Percentiles rank a stretch among this genome's conserved stretches.
phyloP scores from a whole-genome alignment of 2,888 invertebrate species.

The Scrobipalpa costella region DNA sequence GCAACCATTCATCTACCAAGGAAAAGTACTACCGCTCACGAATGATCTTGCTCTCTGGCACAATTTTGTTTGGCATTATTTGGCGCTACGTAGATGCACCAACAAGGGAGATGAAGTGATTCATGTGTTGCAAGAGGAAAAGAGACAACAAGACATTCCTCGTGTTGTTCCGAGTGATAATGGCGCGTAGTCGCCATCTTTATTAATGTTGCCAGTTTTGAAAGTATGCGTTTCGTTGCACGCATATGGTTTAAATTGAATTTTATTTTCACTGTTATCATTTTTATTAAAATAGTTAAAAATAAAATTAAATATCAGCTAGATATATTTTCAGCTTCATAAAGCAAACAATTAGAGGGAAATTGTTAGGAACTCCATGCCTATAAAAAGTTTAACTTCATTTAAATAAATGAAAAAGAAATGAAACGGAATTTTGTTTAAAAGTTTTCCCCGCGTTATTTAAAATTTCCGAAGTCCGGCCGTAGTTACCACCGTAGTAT shows the following conservation, averaged over 20 bases:
- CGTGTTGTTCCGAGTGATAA: conserved; percentile 29
- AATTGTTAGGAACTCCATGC: too few species aligned
- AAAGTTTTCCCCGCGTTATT: background rate
- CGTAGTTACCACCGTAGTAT: background rate
- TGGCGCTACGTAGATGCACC: conserved; percentile 23
- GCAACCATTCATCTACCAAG: conserved; percentile 59
- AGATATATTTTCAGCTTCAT: too few species aligned
- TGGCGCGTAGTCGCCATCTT: conserved; percentile 44
- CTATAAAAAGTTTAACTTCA: too few species aligned
- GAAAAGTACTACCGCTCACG: conserved; percentile 48
- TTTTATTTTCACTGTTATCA: too few species aligned
- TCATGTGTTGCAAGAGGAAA: conserved; percentile 10
- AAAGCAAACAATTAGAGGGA: too few species aligned
- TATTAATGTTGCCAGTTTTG: conserved; percentile 36
- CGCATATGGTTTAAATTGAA: background rate
- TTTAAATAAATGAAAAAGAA: background rate
- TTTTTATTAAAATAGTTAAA: too few species aligned
- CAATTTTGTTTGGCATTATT: conserved; percentile 31
- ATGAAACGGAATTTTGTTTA: background rate
- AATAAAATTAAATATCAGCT: too few species aligned
- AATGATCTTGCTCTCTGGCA: conserved; percentile 35
- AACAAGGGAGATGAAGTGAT: conserved; percentile 32
- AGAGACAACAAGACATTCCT: conserved; percentile 32
- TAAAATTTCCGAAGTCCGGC: background rate
- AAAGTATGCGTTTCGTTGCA: conserved; percentile 31